A percentile compares a stretch with the other conserved stretches of the same genome.
Evolutionary conservation across 2,113 vertebrate genomes (phyloP).

Genomic region (Ramphastos sulfuratus): DNA sequence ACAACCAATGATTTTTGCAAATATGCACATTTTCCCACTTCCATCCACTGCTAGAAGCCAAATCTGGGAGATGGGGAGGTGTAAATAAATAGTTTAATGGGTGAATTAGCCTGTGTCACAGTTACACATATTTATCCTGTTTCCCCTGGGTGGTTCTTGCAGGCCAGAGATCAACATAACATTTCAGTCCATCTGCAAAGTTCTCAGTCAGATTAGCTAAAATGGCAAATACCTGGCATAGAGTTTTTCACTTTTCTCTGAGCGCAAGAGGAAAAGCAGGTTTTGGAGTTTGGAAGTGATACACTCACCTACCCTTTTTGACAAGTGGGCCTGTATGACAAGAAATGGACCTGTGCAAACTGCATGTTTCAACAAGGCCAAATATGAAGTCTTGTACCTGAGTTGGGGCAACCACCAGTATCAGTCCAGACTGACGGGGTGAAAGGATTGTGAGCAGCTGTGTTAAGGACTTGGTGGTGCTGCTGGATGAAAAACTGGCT

Average conservation of each 20-base stretch:
- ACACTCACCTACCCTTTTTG: not conserved
- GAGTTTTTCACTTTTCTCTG: not conserved
- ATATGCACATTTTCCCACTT: not conserved
- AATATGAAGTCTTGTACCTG: no score
- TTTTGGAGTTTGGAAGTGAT: not conserved
- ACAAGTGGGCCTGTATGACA: no score
- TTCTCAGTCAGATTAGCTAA: not conserved
- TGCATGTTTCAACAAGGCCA: no score
- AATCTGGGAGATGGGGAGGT: not conserved
- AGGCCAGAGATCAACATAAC: not conserved
- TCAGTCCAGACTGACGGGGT: no score
- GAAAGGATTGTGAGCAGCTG: no score
- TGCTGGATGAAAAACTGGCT: no score
- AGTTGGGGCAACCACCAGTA: no score
- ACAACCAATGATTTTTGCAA: not conserved
- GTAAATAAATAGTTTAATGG: not conserved
- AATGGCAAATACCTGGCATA: not conserved
- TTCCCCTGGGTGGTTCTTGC: not conserved
- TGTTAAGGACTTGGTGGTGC: no score
- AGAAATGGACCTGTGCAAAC: no score
- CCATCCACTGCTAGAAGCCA: not conserved
- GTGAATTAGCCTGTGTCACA: not conserved
- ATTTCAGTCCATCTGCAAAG: not conserved
- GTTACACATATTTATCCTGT: fast-evolving
- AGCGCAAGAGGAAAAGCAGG: not conserved